Conservation (phyloP, 2,797 vertebrate species). For the Muraenolepis orangiensis region DNA sequence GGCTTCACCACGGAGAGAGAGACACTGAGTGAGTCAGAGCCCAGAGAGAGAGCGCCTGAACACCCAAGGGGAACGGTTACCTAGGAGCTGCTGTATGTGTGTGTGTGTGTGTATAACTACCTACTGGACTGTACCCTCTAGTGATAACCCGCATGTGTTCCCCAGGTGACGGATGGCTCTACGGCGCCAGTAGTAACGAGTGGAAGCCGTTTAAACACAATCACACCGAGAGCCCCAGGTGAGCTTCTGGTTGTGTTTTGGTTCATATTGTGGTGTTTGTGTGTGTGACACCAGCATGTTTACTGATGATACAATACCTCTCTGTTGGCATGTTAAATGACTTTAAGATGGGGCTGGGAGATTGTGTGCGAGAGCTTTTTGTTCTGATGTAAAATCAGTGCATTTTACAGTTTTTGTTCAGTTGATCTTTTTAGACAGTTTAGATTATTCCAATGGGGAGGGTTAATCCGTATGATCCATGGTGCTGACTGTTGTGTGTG, state of each 20-base stretch:
- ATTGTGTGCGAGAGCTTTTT: background rate
- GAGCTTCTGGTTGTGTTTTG: background rate
- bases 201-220: conserved; percentile 88
- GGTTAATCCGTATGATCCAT: background rate
- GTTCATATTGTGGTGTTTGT: conserved; percentile 2
- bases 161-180: conserved; percentile 94
- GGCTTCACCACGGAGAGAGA: conserved; percentile 95
- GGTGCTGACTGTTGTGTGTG: background rate
- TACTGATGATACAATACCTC: background rate
- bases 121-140: background rate
- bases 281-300: background rate
- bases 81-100: background rate
- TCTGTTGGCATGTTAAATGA: background rate
- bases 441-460: background rate
- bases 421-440: background rate
- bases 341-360: background rate
- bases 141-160: background rate
- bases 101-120: background rate
- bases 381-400: background rate
- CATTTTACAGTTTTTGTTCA: background rate
- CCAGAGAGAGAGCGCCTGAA: background rate
- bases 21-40: conserved; percentile 84
- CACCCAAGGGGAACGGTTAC: background rate
- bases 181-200: conserved; percentile 86
- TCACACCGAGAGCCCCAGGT: conserved; percentile 76